Percentiles rank a stretch among this genome's conserved stretches.
Evolutionary conservation across 35 echinoderm and acorn worm genomes (phyloP).

Genomic region (Lytechinus variegatus): DNA sequence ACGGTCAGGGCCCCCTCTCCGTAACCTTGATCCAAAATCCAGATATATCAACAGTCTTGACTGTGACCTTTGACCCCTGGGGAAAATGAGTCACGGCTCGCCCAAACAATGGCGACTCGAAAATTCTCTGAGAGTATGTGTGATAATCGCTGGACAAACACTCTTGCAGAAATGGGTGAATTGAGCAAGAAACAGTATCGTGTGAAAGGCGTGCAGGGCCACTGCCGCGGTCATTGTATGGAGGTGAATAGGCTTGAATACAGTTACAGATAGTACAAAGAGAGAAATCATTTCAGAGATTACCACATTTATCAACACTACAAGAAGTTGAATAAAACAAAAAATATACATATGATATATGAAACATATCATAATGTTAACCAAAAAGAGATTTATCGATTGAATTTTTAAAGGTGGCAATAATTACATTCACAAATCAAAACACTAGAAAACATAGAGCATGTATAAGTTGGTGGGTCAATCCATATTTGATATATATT

Average conservation of each 20-base stretch:
- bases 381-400: no score
- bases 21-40: neutral
- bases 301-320: neutral
- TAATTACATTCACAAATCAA: no score
- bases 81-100: neutral
- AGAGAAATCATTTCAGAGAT: neutral
- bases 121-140: neutral
- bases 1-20: neutral
- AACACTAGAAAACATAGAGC: no score
- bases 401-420: no score
- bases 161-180: neutral
- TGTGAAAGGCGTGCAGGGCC: neutral
- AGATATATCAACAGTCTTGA: constrained; percentile 19
- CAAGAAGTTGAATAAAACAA: neutral
- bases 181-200: neutral
- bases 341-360: neutral
- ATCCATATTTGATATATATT: no score
- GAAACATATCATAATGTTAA: neutral
- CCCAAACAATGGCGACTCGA: neutral
- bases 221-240: neutral
- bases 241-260: neutral
- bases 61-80: neutral
- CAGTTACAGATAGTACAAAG: neutral
- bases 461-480: neutral
- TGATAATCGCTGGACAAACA: constrained; percentile 18